Conservation (phyloP, 2,888 invertebrate genomes). For the Melanophora roralis region DNA sequence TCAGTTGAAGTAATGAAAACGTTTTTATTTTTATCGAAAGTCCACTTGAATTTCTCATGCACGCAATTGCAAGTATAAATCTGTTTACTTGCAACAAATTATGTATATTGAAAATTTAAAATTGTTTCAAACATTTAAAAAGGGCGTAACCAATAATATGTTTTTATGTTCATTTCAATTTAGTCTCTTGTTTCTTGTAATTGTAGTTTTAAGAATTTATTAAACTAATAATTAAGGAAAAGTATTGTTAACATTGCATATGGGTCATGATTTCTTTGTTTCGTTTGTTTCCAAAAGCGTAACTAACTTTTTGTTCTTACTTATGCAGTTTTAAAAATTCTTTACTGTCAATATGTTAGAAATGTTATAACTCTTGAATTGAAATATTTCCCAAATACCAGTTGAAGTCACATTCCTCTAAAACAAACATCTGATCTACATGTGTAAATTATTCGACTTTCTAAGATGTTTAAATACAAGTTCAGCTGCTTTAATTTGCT, state of each 20-base stretch:
- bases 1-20: neutral
- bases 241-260: neutral
- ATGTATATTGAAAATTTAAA: neutral
- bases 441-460: neutral
- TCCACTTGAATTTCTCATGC: neutral
- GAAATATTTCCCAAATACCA: conserved; percentile 4
- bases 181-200: neutral
- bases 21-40: neutral
- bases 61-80: neutral
- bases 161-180: neutral
- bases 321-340: neutral
- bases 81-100: neutral
- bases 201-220: neutral
- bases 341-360: neutral
- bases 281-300: neutral
- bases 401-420: neutral
- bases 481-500: neutral
- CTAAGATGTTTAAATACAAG: neutral
- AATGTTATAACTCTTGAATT: neutral
- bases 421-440: conserved; percentile 22
- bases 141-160: conserved; percentile 29
- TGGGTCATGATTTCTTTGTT: neutral
- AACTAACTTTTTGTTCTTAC: neutral
- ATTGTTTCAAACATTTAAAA: neutral
- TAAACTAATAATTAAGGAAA: conserved; percentile 26